Conservation (phyloP, 1,140 invertebrate genomes). For the Pentalonia nigronervosa region DNA sequence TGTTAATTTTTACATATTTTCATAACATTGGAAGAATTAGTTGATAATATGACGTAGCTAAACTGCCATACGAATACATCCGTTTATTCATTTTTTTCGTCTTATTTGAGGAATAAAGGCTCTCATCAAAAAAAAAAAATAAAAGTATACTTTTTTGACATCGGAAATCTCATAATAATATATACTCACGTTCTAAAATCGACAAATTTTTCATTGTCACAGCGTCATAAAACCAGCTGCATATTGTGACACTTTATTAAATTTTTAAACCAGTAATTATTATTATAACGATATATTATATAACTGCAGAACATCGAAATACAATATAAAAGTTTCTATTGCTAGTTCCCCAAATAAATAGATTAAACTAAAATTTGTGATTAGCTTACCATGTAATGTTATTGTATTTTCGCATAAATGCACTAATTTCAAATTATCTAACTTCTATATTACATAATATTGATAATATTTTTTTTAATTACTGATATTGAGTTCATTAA, state of each 20-base stretch:
- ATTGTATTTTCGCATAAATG: slow-evolving; percentile 10
- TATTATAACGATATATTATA: background rate
- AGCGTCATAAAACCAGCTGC: background rate
- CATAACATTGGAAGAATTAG: background rate
- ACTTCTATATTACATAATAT: background rate
- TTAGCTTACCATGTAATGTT: background rate
- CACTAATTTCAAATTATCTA: background rate
- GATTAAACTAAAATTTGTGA: background rate
- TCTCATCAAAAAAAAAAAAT: background rate
- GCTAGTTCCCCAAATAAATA: background rate
- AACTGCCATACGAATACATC: background rate
- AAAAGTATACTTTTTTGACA: background rate
- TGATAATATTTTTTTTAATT: slow-evolving; percentile 7
- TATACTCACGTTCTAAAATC: background rate
- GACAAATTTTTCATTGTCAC: slow-evolving; percentile 8
- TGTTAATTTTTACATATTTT: background rate
- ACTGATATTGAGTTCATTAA: background rate
- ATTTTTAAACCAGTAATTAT: background rate
- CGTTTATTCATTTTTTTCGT: slow-evolving; percentile 8
- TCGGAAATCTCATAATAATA: background rate
- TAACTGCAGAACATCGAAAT: background rate
- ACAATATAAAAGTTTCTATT: background rate
- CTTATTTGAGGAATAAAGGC: background rate
- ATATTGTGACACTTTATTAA: background rate
- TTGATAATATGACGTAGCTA: background rate